Percentiles rank a stretch among this genome's conserved stretches.
phyloP scores from a whole-genome alignment of 2,888 invertebrate species.

The Morpho achilles region DNA sequence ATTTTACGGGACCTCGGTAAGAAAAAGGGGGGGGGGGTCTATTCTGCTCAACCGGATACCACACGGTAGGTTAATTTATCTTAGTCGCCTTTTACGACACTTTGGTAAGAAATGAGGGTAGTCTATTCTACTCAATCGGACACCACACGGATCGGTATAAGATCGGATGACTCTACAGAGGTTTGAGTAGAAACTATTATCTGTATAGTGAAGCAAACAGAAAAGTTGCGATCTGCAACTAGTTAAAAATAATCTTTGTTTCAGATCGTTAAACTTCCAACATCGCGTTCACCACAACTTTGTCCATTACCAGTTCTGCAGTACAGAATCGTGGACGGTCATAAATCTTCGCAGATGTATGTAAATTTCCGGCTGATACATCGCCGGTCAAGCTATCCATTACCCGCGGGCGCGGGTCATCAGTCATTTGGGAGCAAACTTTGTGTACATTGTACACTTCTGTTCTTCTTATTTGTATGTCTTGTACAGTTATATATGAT shows the following conservation, averaged over 20 bases:
- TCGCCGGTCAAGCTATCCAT: slow-evolving; percentile 56
- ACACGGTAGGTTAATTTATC: no score
- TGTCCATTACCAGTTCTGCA: slow-evolving; percentile 33
- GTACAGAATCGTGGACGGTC: slow-evolving; percentile 43
- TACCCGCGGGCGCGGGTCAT: slow-evolving; percentile 34
- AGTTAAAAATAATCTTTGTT: neutral
- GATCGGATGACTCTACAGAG: no score
- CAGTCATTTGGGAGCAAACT: slow-evolving; percentile 37
- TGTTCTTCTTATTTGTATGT: slow-evolving; percentile 18
- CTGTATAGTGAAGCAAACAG: no score
- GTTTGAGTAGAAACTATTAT: no score
- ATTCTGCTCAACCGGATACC: no score
- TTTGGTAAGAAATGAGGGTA: no score
- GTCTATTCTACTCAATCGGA: no score
- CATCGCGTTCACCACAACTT: slow-evolving; percentile 26
- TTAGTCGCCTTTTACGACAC: no score
- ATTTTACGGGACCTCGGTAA: no score
- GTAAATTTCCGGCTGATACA: slow-evolving; percentile 65
- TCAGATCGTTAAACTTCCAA: neutral
- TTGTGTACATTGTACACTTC: slow-evolving; percentile 22
- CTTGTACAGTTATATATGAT: neutral
- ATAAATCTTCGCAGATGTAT: slow-evolving; percentile 62
- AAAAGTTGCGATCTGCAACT: no score
- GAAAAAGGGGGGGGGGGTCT: no score
- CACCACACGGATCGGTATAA: no score